Conservation (phyloP, 2,888 invertebrate genomes). For the Leptopilina drosophilae region DNA sequence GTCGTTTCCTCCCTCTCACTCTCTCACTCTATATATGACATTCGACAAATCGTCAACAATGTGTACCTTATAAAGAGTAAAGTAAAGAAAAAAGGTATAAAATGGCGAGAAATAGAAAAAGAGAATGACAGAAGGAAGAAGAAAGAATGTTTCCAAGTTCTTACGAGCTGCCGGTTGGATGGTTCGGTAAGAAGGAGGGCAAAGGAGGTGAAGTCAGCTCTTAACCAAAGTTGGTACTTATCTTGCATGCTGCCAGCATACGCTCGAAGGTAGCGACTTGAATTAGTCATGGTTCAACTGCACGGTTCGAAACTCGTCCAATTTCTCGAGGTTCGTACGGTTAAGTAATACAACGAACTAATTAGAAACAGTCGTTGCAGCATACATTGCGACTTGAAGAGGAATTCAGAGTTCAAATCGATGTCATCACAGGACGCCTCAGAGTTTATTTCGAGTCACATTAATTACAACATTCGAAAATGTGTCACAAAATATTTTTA, state of each 20-base stretch:
- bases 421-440: constrained; percentile 41
- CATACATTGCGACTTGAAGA: constrained; percentile 52
- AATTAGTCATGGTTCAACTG: constrained; percentile 67
- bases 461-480: constrained; percentile 28
- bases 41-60: constrained; percentile 21
- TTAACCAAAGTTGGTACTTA: constrained; percentile 44
- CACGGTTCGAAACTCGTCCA: constrained; percentile 66
- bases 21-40: background rate
- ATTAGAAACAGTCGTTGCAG: constrained; percentile 68
- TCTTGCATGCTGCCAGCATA: constrained; percentile 42
- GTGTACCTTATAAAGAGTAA: background rate
- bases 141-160: constrained; percentile 4
- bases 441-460: constrained; percentile 29
- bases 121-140: background rate
- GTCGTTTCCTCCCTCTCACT: background rate
- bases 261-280: constrained; percentile 55
- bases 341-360: constrained; percentile 68
- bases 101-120: background rate
- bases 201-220: constrained; percentile 32
- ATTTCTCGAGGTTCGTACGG: constrained; percentile 62
- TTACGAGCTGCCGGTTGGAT: background rate
- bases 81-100: background rate
- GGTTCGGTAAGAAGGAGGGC: background rate
- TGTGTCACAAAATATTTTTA: background rate
- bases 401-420: constrained; percentile 47